Percentiles rank a stretch among this genome's conserved stretches.
Evolutionary conservation across 2,113 vertebrate species (phyloP).

Genomic region (Leucopternis melanops): DNA sequence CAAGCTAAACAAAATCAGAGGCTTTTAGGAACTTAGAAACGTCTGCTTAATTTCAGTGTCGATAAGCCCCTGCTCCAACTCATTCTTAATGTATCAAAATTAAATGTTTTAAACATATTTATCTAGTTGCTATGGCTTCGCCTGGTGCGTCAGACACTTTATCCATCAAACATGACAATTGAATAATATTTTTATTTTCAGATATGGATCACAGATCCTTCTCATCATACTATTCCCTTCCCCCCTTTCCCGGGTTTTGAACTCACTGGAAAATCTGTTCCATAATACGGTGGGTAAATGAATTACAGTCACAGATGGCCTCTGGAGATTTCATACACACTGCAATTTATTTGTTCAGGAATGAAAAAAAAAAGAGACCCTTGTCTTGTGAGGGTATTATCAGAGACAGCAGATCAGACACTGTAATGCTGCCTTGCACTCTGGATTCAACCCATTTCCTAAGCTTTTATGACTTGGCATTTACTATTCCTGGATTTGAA

Average conservation of each 20-base stretch:
- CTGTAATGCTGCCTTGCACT: conserved; percentile 36
- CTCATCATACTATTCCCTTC: conserved; percentile 16
- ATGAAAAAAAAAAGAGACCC: not conserved
- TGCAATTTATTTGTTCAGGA: conserved; percentile 39
- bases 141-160: conserved; percentile 25
- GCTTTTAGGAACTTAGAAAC: conserved; percentile 49
- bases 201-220: conserved; percentile 55
- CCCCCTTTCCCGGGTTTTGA: conserved; percentile 2
- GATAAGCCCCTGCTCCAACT: conserved; percentile 3
- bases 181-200: conserved; percentile 70
- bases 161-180: conserved; percentile 62
- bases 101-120: conserved; percentile 52
- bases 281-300: conserved; percentile 27
- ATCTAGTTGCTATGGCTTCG: conserved; percentile 61
- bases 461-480: conserved; percentile 52
- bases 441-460: conserved; percentile 22
- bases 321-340: conserved; percentile 51
- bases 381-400: conserved; percentile 48
- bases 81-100: conserved; percentile 37
- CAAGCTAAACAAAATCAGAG: conserved; percentile 58
- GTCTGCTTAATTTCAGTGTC: conserved; percentile 31
- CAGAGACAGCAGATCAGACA: conserved; percentile 59
- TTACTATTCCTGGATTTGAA: conserved; percentile 40
- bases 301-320: conserved; percentile 53
- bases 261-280: conserved; percentile 42